phyloP scores from a whole-genome alignment of 1,140 invertebrate genomes.

The Bilobella aurantiaca region DNA sequence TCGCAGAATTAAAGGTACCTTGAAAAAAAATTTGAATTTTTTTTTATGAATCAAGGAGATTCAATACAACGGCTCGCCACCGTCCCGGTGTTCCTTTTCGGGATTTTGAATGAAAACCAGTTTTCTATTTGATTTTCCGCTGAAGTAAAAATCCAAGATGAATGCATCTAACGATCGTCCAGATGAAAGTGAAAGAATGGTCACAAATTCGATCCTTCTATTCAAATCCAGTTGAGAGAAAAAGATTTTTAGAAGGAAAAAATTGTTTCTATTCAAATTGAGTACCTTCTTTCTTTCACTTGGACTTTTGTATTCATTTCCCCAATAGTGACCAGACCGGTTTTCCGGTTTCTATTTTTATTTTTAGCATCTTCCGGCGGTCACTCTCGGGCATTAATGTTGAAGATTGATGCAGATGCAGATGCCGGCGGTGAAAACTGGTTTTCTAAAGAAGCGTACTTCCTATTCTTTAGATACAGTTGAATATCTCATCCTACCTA shows the following conservation, averaged over 20 bases:
- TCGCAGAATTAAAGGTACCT: background rate
- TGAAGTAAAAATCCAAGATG: background rate
- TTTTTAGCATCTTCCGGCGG: too few species aligned
- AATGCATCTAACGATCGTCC: background rate
- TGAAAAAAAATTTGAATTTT: background rate
- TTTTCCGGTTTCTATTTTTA: conserved; percentile 4
- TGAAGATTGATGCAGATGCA: too few species aligned
- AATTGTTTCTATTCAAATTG: background rate
- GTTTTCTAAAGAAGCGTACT: background rate
- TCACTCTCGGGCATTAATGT: too few species aligned
- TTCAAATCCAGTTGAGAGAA: background rate
- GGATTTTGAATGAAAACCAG: background rate
- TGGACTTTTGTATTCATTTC: too few species aligned
- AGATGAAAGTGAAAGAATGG: conserved; percentile 12
- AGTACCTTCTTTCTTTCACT: too few species aligned
- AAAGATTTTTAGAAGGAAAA: conserved; percentile 1
- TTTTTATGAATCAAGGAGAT: background rate
- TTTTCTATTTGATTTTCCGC: background rate
- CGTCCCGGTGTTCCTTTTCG: background rate
- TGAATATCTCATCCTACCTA: too few species aligned
- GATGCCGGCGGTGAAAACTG: conserved; percentile 2
- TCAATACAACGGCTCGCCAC: background rate
- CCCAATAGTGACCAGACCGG: conserved; percentile 19
- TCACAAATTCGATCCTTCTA: background rate
- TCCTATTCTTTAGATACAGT: too few species aligned